Evolutionary conservation across 2,113 vertebrate species (phyloP), one percentile per base, ranked within the genome.

Genomic region (Picathartes gymnocephalus): DNA sequence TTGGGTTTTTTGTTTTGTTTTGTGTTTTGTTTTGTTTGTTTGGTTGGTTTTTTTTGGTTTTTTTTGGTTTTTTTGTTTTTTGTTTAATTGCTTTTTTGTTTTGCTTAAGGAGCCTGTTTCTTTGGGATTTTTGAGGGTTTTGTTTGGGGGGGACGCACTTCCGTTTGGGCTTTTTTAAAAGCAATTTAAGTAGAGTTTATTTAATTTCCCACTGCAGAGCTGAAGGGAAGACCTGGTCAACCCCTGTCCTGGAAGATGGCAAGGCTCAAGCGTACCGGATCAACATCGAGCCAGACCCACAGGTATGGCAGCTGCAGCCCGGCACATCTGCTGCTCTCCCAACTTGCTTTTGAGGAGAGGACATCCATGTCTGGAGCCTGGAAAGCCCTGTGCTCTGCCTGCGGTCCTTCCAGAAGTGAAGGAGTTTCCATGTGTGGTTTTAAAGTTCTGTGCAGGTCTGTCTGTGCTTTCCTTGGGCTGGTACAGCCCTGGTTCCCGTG

Each of bases 181-280:
- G 33, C 21, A 23, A 9, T 60, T 80, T 15, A 70, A 86, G 15
- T 30, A 25, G 30, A 84, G 15, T 64, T 80, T 76, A 11, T 22
- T 39, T 78, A 4, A 82, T 97, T 96, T 96, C 54, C 33, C 28
- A 7, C 91, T 96, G 33, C 97, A 99, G 99, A 97, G 97, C 98
- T 14, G 99, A 99, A 97, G 98, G 96, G 66, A 98, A 98, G 97
- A 93, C 95, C 95, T 99, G 98, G 99, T 98, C 98, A 37, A 94
- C 98, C 51, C 96, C 96, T 72, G 40, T 98, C 56, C 97, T 97
- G 74, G 99, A 99, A 58, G 99, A 99, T 50, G 97, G 98, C 93
- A 99, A 99, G 94, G 98, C 98, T 73, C 99, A 98, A 47, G 98
- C 98, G 1, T 98, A 98, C 95, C 97, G 97, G 92, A 98, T 98